These are phyloP conservation scores for Thymelicus lineola DNA, from an alignment of 2,888 invertebrate species.

Conservation along the genomic window DNA sequence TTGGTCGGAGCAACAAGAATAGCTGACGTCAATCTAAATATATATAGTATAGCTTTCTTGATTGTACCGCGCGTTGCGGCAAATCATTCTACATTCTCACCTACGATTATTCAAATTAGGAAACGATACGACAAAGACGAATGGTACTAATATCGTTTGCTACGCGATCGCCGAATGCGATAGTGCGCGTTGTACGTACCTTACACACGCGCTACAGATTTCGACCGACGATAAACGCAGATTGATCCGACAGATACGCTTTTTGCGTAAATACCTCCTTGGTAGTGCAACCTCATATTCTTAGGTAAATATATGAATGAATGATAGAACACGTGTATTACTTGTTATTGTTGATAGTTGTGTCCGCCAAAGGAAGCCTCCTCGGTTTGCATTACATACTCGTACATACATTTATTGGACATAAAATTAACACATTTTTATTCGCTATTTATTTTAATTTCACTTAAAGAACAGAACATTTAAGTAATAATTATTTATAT, in stretches of 20 bases:
- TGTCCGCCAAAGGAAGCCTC: too few species aligned
- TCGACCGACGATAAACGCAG: constrained; percentile 74
- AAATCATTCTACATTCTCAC: constrained; percentile 81
- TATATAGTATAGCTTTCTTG: constrained; percentile 45
- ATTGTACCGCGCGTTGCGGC: constrained; percentile 61
- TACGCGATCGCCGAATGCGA: constrained; percentile 72
- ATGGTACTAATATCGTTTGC: constrained; percentile 82
- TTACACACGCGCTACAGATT: constrained; percentile 81
- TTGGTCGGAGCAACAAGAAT: constrained; percentile 3
- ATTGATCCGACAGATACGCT: constrained; percentile 81
- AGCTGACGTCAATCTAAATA: constrained; percentile 23
- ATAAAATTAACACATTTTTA: background rate
- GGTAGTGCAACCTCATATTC: constrained; percentile 58
- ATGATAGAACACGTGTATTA: constrained; percentile 3
- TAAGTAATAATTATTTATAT: constrained; percentile 78
- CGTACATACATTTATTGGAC: too few species aligned
- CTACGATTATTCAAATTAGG: constrained; percentile 84
- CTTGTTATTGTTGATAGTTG: too few species aligned
- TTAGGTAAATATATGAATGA: constrained; percentile 27
- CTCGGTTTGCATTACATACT: too few species aligned
- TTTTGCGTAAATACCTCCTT: constrained; percentile 79
- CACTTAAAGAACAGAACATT: constrained; percentile 62
- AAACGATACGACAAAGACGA: constrained; percentile 84
- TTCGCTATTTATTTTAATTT: background rate
- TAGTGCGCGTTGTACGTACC: constrained; percentile 72